Conservation (phyloP, 2,888 invertebrate species). For the Galerucella calmariensis region DNA sequence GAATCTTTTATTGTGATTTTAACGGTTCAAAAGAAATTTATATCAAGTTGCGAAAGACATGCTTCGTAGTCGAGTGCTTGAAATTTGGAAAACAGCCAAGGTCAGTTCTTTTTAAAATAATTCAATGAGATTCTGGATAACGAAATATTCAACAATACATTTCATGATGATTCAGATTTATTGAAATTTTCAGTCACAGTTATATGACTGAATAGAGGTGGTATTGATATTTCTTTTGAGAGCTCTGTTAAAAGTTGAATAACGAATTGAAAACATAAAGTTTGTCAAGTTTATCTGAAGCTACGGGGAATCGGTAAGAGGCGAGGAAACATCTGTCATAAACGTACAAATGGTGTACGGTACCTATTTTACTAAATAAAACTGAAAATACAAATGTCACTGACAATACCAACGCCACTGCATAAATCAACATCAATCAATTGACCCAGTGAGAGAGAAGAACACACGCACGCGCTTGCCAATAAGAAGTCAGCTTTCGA, state of each 20-base stretch:
- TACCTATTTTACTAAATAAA: no score
- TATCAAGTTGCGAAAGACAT: not conserved
- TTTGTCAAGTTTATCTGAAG: no score
- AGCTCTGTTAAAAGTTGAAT: not conserved
- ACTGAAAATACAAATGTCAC: no score
- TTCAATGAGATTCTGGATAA: not conserved
- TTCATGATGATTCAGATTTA: not conserved
- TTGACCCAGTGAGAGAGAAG: no score
- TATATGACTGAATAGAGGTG: not conserved
- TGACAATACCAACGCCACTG: no score
- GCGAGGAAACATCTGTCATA: no score
- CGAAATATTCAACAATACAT: not conserved
- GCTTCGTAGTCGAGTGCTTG: not conserved
- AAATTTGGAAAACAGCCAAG: constrained; percentile 4
- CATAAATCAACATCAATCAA: no score
- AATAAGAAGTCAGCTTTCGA: no score
- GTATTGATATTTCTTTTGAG: not conserved
- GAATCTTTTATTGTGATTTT: not conserved
- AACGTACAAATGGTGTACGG: no score
- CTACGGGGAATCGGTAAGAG: no score
- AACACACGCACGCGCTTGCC: no score
- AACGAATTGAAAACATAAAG: not conserved
- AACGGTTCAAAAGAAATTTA: not conserved
- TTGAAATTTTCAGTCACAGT: not conserved
- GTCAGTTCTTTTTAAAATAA: not conserved